A percentile compares a stretch with the other conserved stretches of the same genome.
These are phyloP conservation scores for Pentamera pediparva DNA, from an alignment of 53 echinoderm and acorn worm genomes.

Conservation along the genomic window DNA sequence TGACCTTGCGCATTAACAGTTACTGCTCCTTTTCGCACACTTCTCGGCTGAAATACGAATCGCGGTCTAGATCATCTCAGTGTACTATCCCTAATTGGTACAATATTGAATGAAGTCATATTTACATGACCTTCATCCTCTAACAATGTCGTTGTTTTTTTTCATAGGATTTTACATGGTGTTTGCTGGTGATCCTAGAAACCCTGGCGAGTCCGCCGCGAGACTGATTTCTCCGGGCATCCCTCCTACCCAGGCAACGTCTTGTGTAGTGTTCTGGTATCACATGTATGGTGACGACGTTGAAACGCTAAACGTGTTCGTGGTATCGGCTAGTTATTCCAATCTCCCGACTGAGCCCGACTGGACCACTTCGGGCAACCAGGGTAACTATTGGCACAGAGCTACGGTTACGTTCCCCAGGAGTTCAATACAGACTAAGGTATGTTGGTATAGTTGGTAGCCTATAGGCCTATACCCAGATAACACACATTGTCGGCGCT, in stretches of 20 bases:
- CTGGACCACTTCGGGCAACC: constrained; percentile 52
- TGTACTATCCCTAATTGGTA: too few species aligned
- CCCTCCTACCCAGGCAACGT: constrained; percentile 13
- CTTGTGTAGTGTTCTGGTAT: constrained; percentile 87
- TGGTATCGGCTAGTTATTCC: constrained; percentile 31
- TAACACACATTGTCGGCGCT: too few species aligned
- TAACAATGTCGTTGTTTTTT: too few species aligned
- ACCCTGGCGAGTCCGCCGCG: constrained; percentile 29
- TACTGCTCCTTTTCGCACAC: too few species aligned
- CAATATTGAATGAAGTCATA: too few species aligned
- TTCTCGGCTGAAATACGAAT: too few species aligned
- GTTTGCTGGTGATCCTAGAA: constrained; percentile 34
- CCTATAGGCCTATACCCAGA: too few species aligned
- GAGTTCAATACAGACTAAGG: not conserved
- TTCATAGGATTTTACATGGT: constrained; percentile 84
- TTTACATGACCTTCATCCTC: too few species aligned
- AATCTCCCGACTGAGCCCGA: constrained; percentile 35
- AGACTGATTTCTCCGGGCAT: constrained; percentile 55
- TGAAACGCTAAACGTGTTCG: constrained; percentile 67
- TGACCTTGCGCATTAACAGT: too few species aligned
- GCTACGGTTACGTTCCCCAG: constrained; percentile 46
- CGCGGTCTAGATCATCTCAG: too few species aligned
- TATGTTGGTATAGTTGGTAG: too few species aligned
- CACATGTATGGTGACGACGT: constrained; percentile 77
- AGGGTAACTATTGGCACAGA: constrained; percentile 74